Evolutionary conservation across 2,113 vertebrate species (phyloP).

Genomic region (Propithecus coquereli): DNA sequence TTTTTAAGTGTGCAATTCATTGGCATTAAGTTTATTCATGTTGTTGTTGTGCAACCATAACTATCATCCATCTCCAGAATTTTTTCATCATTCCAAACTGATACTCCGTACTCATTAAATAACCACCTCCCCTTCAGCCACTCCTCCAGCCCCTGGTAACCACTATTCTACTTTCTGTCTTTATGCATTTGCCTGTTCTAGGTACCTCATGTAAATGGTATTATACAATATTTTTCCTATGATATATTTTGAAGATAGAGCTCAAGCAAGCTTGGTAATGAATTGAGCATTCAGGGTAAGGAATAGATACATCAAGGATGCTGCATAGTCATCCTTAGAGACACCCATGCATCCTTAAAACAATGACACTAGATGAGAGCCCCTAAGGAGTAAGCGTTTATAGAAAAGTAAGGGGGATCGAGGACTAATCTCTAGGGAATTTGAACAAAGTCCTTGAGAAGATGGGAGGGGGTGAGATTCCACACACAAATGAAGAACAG

Average conservation of each 20-base stretch:
- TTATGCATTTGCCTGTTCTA: not conserved
- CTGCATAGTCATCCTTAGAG: not conserved
- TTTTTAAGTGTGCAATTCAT: not conserved
- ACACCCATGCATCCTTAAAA: not conserved
- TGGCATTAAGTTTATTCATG: not conserved
- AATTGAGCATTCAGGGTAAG: not conserved
- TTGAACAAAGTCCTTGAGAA: not conserved
- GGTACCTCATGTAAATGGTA: not conserved
- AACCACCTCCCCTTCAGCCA: not conserved
- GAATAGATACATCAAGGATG: not conserved
- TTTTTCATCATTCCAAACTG: not conserved
- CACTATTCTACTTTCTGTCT: not conserved
- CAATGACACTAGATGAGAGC: not conserved
- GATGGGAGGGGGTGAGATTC: not conserved
- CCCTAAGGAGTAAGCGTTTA: not conserved
- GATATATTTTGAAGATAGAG: not conserved
- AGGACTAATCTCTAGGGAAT: not conserved
- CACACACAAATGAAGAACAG: not conserved
- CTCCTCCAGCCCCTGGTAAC: too few species aligned
- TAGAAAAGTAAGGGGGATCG: not conserved
- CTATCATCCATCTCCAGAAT: not conserved
- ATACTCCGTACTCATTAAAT: not conserved
- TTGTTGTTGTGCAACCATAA: not conserved
- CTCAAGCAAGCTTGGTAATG: not conserved
- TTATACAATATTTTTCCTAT: not conserved